Evolutionary conservation across 92 coral and sea anemone genomes (phyloP).

Genomic region (Hydrozoanthus gracilis): DNA sequence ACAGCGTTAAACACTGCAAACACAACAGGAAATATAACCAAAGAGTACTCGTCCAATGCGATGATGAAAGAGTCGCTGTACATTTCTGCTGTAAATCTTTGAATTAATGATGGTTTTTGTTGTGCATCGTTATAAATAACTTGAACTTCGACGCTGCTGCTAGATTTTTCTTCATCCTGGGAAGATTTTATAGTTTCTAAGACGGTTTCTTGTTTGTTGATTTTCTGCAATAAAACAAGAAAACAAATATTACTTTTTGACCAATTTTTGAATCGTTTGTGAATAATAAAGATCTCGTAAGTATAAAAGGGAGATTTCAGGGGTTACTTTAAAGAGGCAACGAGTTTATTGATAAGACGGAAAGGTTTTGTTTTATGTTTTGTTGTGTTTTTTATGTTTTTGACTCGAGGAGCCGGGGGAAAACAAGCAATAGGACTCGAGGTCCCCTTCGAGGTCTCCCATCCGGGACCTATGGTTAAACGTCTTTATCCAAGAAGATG

Average conservation of each 20-base stretch:
- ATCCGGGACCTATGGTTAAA: no score
- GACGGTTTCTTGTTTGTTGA: conserved; percentile 47
- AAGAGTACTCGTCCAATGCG: conserved; percentile 81
- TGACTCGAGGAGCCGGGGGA: no score
- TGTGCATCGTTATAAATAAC: conserved; percentile 25
- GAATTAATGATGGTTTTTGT: conserved; percentile 17
- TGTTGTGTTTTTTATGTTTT: no score
- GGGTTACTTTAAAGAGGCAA: no score
- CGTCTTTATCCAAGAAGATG: no score
- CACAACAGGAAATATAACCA: conserved; percentile 74
- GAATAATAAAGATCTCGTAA: no score
- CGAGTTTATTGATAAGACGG: no score
- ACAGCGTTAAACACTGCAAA: conserved; percentile 77
- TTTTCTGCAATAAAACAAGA: conserved; percentile 28
- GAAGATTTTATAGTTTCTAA: conserved; percentile 34
- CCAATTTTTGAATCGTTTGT: no score
- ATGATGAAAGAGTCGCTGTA: conserved; percentile 71
- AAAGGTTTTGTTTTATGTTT: no score
- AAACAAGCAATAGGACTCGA: no score
- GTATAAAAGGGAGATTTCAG: no score
- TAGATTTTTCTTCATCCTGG: conserved; percentile 33
- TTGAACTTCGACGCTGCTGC: conserved; percentile 28
- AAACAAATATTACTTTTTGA: background rate
- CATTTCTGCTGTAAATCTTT: conserved; percentile 39
- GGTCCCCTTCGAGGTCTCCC: no score